Percentiles rank a stretch among this genome's conserved stretches.
Conservation (phyloP, 2,888 invertebrate species). For the Prosapia bicincta region DNA sequence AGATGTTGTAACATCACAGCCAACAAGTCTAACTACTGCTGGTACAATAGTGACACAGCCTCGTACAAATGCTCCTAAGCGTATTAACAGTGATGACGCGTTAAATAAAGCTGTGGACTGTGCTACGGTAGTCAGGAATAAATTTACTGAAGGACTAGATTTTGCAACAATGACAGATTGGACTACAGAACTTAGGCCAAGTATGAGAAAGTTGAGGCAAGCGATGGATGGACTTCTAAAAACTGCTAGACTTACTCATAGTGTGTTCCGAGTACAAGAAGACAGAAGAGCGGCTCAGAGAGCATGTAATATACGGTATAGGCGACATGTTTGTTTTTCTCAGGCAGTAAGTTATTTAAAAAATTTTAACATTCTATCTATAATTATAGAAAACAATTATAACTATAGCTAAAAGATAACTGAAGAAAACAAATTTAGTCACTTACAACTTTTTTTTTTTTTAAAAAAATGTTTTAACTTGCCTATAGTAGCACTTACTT, state of each 20-base stretch:
- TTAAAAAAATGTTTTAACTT: too few relatives aligned
- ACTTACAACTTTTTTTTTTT: not conserved
- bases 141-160: constrained; percentile 67
- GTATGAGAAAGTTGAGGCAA: constrained; percentile 72
- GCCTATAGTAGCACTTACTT: too few relatives aligned
- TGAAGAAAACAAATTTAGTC: too few relatives aligned
- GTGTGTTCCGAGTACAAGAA: constrained; percentile 76
- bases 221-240: constrained; percentile 75
- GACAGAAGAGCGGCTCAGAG: constrained; percentile 71
- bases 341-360: constrained; percentile 68
- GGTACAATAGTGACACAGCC: constrained; percentile 47
- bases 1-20: constrained; percentile 29
- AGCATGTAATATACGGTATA: constrained; percentile 68
- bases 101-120: constrained; percentile 33
- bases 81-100: constrained; percentile 29
- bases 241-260: constrained; percentile 75
- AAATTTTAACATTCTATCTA: not conserved
- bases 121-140: constrained; percentile 52
- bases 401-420: not conserved
- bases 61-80: constrained; percentile 19
- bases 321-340: constrained; percentile 87
- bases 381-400: not conserved
- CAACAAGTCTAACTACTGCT: constrained; percentile 47
- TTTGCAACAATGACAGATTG: constrained; percentile 68
- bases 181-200: constrained; percentile 71